Evolutionary conservation across 2,797 vertebrate genomes (phyloP).

Genomic region (Myiotriccus ornatus): DNA sequence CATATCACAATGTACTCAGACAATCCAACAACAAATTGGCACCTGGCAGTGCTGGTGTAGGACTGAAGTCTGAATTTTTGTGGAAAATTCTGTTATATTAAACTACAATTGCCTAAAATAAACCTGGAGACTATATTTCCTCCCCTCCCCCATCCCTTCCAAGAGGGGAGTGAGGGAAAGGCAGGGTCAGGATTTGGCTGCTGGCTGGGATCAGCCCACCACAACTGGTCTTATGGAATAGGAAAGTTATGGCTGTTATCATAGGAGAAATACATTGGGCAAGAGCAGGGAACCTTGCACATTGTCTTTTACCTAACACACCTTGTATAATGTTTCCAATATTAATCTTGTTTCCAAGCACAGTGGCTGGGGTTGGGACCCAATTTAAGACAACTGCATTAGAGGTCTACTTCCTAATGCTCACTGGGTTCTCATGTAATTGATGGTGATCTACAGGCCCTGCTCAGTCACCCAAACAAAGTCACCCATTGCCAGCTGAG

Average conservation of each 20-base stretch:
- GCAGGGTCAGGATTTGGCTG: neutral
- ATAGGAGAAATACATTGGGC: neutral
- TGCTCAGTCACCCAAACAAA: neutral
- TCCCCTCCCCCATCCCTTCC: accelerated
- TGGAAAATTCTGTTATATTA: neutral
- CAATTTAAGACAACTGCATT: neutral
- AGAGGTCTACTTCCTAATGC: neutral
- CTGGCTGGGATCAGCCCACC: neutral
- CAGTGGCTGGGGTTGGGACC: accelerated
- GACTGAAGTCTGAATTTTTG: neutral
- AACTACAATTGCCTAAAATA: neutral
- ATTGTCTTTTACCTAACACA: neutral
- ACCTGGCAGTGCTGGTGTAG: neutral
- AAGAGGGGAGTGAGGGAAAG: neutral
- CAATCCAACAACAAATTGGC: neutral
- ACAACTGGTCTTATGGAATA: neutral
- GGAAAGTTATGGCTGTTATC: neutral
- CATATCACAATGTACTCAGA: neutral
- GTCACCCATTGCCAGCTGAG: neutral
- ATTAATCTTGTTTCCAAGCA: neutral
- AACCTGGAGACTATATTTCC: neutral
- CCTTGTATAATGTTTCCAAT: neutral
- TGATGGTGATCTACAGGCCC: neutral
- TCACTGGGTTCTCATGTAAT: neutral
- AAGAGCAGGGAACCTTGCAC: neutral